Evolutionary conservation across 2,113 vertebrate genomes (phyloP), one percentile per base, ranked within the genome.

Genomic region (Aleadryas rufinucha): DNA sequence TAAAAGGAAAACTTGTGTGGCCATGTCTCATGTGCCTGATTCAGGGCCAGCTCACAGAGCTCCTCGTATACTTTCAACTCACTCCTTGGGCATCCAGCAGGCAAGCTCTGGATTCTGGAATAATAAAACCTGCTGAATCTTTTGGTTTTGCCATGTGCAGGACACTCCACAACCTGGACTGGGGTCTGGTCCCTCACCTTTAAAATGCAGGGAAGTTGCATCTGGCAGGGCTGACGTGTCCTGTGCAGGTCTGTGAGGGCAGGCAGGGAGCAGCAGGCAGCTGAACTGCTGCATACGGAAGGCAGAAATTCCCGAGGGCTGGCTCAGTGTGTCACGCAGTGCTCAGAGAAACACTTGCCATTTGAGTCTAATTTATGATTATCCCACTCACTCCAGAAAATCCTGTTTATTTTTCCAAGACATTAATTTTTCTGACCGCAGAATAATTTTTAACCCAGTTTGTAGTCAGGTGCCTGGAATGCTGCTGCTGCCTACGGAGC

Each of bases 301-400:
- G 26, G 63, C 68, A 86, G 64, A 45, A 84, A 52, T 44, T 74
- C 88, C 65, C 0, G 0, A 66, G 61, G 70, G 57, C 60, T 85
- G 70, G 50, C 84, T 93, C 84, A 6, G 21, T 28, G 45, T 84
- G 76, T 33, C 83, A 77, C 3, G 0, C 75, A 71, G 52, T 5
- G 44, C 82, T 56, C 80, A 37, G 16, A 90, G 54, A 37, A 89
- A 74, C 89, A 63, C 72, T 87, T 14, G 6, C 63, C 57, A 22
- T 54, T 90, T 64, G 75, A 69, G 47, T 35, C 44, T 59, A 44
- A 88, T 92, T 88, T 71, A 63, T 50, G 76, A 41, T 69, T 93
- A 61, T 74, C 54, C 77, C 81, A 28, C 31, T 87, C 64, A 60
- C 80, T 91, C 57, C 64, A 70, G 89, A 81, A 91, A 95, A 94